A percentile compares a stretch with the other conserved stretches of the same genome.
Evolutionary conservation across 2,113 vertebrate species (phyloP).

Genomic region (Ia io): DNA sequence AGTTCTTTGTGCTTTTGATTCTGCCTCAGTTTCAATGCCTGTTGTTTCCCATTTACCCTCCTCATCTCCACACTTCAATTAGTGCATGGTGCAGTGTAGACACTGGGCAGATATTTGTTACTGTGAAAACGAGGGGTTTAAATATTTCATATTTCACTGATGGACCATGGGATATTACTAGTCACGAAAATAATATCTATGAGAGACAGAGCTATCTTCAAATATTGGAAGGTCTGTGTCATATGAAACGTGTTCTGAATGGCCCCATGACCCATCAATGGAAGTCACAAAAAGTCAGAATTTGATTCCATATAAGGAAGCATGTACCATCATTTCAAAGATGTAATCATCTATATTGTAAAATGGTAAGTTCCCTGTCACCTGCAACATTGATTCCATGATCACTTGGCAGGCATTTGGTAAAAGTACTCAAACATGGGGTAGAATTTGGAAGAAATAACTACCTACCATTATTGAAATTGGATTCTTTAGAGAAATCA

Average conservation of each 20-base stretch:
- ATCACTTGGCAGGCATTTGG: not conserved
- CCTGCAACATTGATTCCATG: not conserved
- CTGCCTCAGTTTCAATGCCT: not conserved
- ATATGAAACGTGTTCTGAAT: not conserved
- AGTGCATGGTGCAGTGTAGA: not conserved
- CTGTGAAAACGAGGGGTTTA: not conserved
- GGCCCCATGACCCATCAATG: not conserved
- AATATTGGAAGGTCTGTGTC: not conserved
- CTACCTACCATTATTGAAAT: not conserved
- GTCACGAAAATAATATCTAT: not conserved
- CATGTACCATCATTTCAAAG: not conserved
- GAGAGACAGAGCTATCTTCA: not conserved
- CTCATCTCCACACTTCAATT: not conserved
- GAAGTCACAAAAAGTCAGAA: not conserved
- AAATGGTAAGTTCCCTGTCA: not conserved
- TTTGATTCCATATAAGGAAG: not conserved
- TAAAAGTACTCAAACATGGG: not conserved
- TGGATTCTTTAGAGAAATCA: conserved; percentile 10
- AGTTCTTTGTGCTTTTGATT: not conserved
- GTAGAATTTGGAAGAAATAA: not conserved
- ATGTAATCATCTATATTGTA: not conserved
- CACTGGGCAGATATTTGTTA: not conserved
- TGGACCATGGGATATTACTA: not conserved
- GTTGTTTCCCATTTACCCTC: not conserved
- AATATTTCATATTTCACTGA: not conserved